Evolutionary conservation across 92 coral and sea anemone species (phyloP), one percentile per base, ranked within the genome.

Genomic region (Epizoanthus fatuus): DNA sequence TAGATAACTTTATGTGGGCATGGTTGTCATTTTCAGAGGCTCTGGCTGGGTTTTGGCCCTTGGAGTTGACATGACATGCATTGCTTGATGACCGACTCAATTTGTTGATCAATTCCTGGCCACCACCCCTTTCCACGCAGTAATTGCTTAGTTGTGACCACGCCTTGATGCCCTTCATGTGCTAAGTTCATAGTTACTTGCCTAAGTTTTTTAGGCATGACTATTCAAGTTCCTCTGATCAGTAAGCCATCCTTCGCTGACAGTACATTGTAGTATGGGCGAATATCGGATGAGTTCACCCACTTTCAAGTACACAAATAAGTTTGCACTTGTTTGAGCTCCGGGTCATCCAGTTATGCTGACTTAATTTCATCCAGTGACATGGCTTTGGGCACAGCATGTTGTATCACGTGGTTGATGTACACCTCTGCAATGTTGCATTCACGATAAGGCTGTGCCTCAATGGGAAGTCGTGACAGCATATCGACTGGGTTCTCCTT

Each of bases 351-450:
- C 45, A 19, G 42, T 2, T 5, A 53, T 3, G 65, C 64, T 51
- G 17, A 12, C 12, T 74, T 42, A 47, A 74, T 74, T 51, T 47
- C 81, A 20, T 74, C 42, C 37, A 59, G 20, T 29, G 25, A 13
- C 66, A 75, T 75, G 0, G 81, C 55, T 55, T 75, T 51, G 7
- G 81, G 81, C 39, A 75, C 37, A 9, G 59, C 39, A 20, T 53
- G 67, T 11, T 75, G 11, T 9, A 49, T 54, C n/a, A 75, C 35
- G 19, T 52, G 38, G 38, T 75, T 75, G 3, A 75, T 42, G 6
- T 75, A 75, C 3, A 1, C 81, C 4, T 75, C 42, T 17, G 37
- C 81, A 0, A 51, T 75, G 72, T 2, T 51, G 45, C 67, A 29
- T 37, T 53, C 38, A 12, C 12, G 44, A 5, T 3, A 22, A 13